These are phyloP conservation scores for Bothrops alternatus DNA, from an alignment of 2,797 vertebrate genomes.

Conservation along the genomic window DNA sequence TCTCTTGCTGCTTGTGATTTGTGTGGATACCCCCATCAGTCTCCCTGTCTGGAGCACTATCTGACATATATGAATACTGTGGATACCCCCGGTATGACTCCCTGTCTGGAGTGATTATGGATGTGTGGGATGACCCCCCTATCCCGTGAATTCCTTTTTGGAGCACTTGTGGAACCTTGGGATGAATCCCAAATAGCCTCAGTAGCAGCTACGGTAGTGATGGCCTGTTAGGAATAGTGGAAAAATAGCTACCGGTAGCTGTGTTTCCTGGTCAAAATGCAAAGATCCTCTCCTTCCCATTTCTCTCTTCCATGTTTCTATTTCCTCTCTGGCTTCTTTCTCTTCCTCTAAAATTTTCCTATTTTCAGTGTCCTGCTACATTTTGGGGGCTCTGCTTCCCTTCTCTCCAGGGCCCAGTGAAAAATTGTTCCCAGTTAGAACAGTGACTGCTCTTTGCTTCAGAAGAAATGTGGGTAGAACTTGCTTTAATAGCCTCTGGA, in stretches of 20 bases:
- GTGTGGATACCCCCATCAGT: too few species aligned
- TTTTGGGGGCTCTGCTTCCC: background rate
- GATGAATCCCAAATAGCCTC: too few species aligned
- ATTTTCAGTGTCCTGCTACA: background rate
- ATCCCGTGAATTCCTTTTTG: too few species aligned
- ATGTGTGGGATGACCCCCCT: too few species aligned
- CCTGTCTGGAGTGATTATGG: too few species aligned
- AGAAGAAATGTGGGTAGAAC: background rate
- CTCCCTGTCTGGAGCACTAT: too few species aligned
- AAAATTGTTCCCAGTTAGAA: background rate
- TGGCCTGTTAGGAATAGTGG: background rate
- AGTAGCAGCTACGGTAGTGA: too few species aligned
- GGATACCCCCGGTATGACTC: too few species aligned
- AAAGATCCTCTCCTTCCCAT: background rate
- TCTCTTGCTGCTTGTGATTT: too few species aligned
- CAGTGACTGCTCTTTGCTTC: accelerated
- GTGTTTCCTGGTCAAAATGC: background rate
- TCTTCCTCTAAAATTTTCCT: background rate
- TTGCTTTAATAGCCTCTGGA: background rate
- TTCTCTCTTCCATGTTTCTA: background rate
- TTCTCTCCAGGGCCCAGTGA: background rate
- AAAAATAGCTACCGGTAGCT: background rate
- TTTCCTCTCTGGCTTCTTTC: background rate
- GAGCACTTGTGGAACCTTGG: too few species aligned
- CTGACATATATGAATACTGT: too few species aligned